A percentile compares a stretch with the other conserved stretches of the same genome.
These are phyloP conservation scores for Eupithecia subumbrata DNA, from an alignment of 2,888 invertebrate genomes.

Conservation along the genomic window DNA sequence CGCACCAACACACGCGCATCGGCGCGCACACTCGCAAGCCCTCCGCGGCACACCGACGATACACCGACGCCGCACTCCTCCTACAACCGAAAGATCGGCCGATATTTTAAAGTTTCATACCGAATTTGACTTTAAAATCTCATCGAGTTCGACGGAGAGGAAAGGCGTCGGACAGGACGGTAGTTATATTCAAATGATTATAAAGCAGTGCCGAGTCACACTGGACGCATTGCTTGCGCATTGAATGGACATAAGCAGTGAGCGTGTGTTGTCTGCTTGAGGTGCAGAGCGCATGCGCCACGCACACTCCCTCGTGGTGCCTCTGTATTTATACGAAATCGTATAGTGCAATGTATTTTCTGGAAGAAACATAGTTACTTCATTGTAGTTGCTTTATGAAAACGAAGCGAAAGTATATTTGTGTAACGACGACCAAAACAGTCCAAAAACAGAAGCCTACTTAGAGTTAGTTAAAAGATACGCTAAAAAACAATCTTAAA, in stretches of 20 bases:
- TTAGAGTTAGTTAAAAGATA: background rate
- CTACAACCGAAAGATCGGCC: slow-evolving; percentile 61
- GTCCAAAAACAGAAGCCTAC: background rate
- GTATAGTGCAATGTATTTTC: slow-evolving; percentile 41
- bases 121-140: slow-evolving; percentile 81
- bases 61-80: slow-evolving; percentile 47
- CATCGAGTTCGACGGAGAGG: slow-evolving; percentile 64
- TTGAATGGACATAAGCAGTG: slow-evolving; percentile 67
- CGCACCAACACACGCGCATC: slow-evolving; percentile 76
- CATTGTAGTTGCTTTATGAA: slow-evolving; percentile 42
- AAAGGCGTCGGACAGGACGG: slow-evolving; percentile 62
- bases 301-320: slow-evolving; percentile 64
- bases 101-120: slow-evolving; percentile 78
- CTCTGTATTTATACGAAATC: slow-evolving; percentile 53
- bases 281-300: slow-evolving; percentile 76
- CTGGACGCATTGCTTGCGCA: slow-evolving; percentile 73
- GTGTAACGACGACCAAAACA: background rate
- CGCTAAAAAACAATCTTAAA: background rate
- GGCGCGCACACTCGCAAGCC: slow-evolving; percentile 64
- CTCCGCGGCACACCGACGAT: slow-evolving; percentile 55
- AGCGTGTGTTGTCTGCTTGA: slow-evolving; percentile 56
- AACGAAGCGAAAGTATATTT: background rate
- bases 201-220: slow-evolving; percentile 54
- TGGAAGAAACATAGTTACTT: slow-evolving; percentile 49
- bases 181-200: slow-evolving; percentile 69